Percentiles rank a stretch among this genome's conserved stretches.
phyloP scores from a whole-genome alignment of 1,140 invertebrate species.

The Pantala flavescens region DNA sequence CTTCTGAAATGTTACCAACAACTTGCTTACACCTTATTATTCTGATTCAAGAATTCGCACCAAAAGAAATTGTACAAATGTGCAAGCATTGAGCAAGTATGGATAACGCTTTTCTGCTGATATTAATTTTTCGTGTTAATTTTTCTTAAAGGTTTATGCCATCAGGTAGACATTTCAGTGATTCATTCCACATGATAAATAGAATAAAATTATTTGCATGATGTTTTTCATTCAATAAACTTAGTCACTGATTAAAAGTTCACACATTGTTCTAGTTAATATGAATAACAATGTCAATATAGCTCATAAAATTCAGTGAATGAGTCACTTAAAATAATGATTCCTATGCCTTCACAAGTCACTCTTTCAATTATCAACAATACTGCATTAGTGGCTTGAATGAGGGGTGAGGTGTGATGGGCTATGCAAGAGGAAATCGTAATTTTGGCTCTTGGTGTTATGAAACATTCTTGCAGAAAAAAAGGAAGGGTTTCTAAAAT shows the following conservation, averaged over 20 bases:
- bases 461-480: too few species aligned
- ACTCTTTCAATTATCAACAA: conserved; percentile 12
- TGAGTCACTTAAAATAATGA: background rate
- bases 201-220: conserved; percentile 8
- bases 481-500: too few species aligned
- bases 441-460: too few species aligned
- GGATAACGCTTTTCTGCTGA: background rate
- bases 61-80: background rate
- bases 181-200: background rate
- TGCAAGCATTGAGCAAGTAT: background rate
- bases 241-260: background rate
- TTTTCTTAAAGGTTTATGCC: background rate
- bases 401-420: too few species aligned
- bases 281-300: conserved; percentile 8
- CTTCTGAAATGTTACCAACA: background rate
- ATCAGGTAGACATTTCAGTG: background rate
- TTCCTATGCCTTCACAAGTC: background rate
- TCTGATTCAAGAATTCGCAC: background rate
- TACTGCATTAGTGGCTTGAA: background rate
- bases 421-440: too few species aligned
- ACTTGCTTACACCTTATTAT: background rate
- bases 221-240: background rate
- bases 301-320: background rate
- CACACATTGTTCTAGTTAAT: background rate
- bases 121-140: background rate